Base-by-base conservation (phyloP, 1,140 invertebrate species). In the Penaeus indicus region DNA sequence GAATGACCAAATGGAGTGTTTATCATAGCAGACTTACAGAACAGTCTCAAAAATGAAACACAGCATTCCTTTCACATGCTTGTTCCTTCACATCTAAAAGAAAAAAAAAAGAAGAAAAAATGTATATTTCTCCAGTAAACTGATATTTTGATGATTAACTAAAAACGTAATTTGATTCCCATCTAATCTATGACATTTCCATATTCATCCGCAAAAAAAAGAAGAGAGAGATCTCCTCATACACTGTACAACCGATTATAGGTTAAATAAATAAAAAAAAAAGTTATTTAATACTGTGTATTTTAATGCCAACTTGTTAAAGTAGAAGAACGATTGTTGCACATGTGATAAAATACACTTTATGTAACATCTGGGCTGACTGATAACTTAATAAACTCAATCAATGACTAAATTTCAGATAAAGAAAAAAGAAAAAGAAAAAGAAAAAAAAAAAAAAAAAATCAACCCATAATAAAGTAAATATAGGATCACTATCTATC, bases 251-350 rank as follows among this genome's bases (percentile, higher is more conserved):
- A 25, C 16, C 1, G 21, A 60, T 54, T n/a, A 18, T 67, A 69
- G 22, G n/a, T 64, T 61, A 64, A 32, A 75, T 42, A 62, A 78
- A 62, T 64, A 81, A 69, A 42, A 87, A 81, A 32, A 86, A 42
- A 8, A 79, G 54, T 42, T 27, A 69, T 81, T 67, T 87, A 87
- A 87, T 87, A 87, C 85, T 87, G 85, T 87, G 85, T 87, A 87
- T 87, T 88, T 88, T 88, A 88, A 88, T 88, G 86, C 86, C 86
- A 88, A 88, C 86, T 83, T 88, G 86, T 54, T 87, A 83, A 82
- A 87, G 86, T 87, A 87, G 86, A 87, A 87, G 86, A 87, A 87
- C 69, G 67, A 63, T 82, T 81, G 38, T 87, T 87, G 86, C 86
- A 87, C 82, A 87, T 83, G 80, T 87, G 80, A 87, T 87, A 87